A percentile compares a stretch with the other conserved stretches of the same genome.
These are phyloP conservation scores for Oxyscelio sp. DNA, from an alignment of 2,888 invertebrate species.

Conservation along the genomic window DNA sequence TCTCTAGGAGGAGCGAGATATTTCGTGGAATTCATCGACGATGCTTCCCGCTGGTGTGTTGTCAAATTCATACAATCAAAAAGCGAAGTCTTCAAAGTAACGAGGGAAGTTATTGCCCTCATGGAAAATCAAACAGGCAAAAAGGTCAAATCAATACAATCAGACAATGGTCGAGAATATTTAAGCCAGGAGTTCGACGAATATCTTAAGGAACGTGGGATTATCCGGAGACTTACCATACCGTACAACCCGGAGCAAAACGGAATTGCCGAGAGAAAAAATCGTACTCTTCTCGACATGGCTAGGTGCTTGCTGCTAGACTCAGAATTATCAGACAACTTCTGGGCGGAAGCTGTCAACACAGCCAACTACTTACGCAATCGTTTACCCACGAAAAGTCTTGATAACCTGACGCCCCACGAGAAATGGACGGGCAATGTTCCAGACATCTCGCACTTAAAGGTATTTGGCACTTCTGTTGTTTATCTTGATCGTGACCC, in stretches of 20 bases:
- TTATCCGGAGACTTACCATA: neutral
- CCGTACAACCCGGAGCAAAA: constrained; percentile 30
- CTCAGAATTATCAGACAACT: neutral
- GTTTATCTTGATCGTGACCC: constrained; percentile 7
- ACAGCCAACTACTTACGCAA: constrained; percentile 7
- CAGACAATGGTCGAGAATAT: constrained; percentile 23
- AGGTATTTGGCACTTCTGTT: constrained; percentile 2
- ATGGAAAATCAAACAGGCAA: constrained; percentile 4
- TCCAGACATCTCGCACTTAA: neutral
- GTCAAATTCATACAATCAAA: constrained; percentile 72
- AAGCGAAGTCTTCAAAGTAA: constrained; percentile 57
- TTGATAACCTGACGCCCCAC: too few relatives aligned
- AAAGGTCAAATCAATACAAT: constrained; percentile 14
- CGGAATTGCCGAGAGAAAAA: constrained; percentile 26
- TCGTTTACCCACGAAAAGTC: constrained; percentile 6
- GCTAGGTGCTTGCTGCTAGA: constrained; percentile 19
- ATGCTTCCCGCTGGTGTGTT: constrained; percentile 76
- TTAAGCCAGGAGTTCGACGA: constrained; percentile 1
- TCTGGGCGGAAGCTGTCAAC: constrained; percentile 10
- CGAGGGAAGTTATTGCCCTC: constrained; percentile 52
- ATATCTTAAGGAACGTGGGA: neutral
- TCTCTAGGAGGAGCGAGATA: constrained; percentile 74
- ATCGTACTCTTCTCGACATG: constrained; percentile 14
- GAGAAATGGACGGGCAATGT: constrained; percentile 10
- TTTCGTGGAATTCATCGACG: constrained; percentile 79